phyloP scores from a whole-genome alignment of 2,113 vertebrate species.

The Apeltes quadracus region DNA sequence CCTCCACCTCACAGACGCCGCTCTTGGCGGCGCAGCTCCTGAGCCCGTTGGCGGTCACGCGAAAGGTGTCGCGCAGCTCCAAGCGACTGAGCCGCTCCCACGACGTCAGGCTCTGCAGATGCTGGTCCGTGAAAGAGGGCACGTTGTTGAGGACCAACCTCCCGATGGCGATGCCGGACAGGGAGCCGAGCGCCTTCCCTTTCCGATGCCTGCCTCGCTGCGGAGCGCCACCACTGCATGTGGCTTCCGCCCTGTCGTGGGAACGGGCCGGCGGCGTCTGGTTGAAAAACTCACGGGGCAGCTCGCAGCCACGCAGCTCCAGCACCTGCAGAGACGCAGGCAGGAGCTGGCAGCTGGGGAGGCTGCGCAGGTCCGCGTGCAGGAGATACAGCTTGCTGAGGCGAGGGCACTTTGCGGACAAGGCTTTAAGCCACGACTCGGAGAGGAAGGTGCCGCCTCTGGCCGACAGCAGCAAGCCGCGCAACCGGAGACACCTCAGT shows the following conservation, averaged over 20 bases:
- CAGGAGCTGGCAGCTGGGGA: constrained; percentile 73
- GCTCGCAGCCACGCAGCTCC: constrained; percentile 79
- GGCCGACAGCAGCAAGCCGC: constrained; percentile 80
- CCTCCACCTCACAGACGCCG: constrained; percentile 55
- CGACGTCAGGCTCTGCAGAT: constrained; percentile 77
- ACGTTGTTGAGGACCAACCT: constrained; percentile 79
- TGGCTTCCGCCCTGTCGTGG: constrained; percentile 41
- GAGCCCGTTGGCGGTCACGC: constrained; percentile 78
- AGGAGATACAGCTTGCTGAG: constrained; percentile 77
- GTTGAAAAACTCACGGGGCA: constrained; percentile 75
- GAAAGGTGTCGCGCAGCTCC: constrained; percentile 78
- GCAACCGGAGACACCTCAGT: constrained; percentile 75
- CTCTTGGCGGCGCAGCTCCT: constrained; percentile 76
- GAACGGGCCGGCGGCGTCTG: constrained; percentile 48
- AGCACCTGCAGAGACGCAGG: constrained; percentile 76
- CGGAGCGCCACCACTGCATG: constrained; percentile 53
- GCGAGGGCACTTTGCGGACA: constrained; percentile 79
- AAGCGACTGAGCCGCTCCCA: constrained; percentile 72
- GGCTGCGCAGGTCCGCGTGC: constrained; percentile 75
- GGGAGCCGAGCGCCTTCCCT: constrained; percentile 28
- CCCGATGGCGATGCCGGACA: constrained; percentile 63
- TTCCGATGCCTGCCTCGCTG: constrained; percentile 26
- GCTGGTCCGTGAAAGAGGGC: constrained; percentile 82
- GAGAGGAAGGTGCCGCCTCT: constrained; percentile 79
- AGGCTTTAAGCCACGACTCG: constrained; percentile 79